Evolutionary conservation across 2,113 vertebrate species (phyloP).

Genomic region (Pygathrix nemaeus): DNA sequence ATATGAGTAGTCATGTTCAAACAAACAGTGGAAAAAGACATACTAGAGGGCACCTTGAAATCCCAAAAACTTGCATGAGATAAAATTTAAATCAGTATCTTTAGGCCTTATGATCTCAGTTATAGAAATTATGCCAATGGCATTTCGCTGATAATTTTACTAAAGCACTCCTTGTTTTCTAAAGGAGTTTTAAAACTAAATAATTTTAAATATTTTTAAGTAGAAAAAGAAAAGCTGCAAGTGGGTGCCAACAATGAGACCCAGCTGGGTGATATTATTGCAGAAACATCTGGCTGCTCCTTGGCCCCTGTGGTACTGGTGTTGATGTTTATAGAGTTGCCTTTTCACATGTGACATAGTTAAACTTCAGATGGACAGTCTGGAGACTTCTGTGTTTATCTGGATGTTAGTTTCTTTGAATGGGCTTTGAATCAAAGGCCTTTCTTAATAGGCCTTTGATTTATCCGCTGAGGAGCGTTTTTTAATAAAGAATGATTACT

Average conservation of each 20-base stretch:
- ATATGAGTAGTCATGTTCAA: neutral
- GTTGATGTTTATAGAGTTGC: conserved; percentile 59
- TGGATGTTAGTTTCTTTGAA: conserved; percentile 63
- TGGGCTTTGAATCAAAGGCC: conserved; percentile 67
- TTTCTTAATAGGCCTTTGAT: conserved; percentile 58
- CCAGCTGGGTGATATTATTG: conserved; percentile 49
- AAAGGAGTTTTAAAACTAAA: conserved; percentile 47
- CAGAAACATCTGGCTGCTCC: conserved; percentile 57
- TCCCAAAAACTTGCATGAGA: neutral
- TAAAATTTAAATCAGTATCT: conserved; percentile 25
- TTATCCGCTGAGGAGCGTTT: conserved; percentile 42
- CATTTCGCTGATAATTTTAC: conserved; percentile 30
- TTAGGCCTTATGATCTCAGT: conserved; percentile 19
- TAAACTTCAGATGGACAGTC: conserved; percentile 73
- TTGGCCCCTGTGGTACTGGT: neutral
- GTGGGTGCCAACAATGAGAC: conserved; percentile 59
- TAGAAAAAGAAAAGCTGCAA: conserved; percentile 50
- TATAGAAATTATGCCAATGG: conserved; percentile 10
- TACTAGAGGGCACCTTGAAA: neutral
- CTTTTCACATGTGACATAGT: conserved; percentile 54
- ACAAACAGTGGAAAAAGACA: neutral
- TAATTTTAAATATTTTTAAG: conserved; percentile 60
- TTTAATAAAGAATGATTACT: conserved; percentile 70
- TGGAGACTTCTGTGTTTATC: conserved; percentile 76
- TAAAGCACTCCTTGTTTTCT: conserved; percentile 32